phyloP scores from a whole-genome alignment of 2,888 invertebrate species.

The Lymantria monacha region DNA sequence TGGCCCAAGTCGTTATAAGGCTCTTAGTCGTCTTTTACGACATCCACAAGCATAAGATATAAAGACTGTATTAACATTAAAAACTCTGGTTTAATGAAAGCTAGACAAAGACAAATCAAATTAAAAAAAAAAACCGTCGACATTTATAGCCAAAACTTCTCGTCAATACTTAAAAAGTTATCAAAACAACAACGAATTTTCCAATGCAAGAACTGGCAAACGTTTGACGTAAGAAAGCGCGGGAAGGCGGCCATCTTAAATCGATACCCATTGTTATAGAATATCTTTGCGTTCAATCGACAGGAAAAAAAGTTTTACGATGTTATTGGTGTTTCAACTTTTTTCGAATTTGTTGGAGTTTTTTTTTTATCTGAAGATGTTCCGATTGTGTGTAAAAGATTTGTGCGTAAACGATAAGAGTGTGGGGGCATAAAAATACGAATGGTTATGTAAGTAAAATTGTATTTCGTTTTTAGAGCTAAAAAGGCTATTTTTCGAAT shows the following conservation, averaged over 20 bases:
- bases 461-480: background rate
- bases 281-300: constrained; percentile 48
- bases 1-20: no score
- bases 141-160: constrained; percentile 1
- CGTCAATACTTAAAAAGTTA: constrained; percentile 6
- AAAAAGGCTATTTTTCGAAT: background rate
- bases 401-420: constrained; percentile 17
- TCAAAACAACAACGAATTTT: constrained; percentile 14
- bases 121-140: background rate
- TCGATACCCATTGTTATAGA: constrained; percentile 43
- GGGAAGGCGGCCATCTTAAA: constrained; percentile 52
- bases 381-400: constrained; percentile 29
- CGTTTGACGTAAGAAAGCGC: constrained; percentile 49
- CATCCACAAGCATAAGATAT: no score
- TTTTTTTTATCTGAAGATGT: constrained; percentile 38
- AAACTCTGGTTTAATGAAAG: no score
- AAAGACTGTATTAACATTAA: no score
- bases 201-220: constrained; percentile 26
- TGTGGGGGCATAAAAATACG: constrained; percentile 13
- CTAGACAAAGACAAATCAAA: no score
- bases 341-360: constrained; percentile 34
- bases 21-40: no score
- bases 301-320: constrained; percentile 42
- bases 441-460: constrained; percentile 10
- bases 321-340: constrained; percentile 28